Evolutionary conservation across 2,113 vertebrate species (phyloP).

Genomic region (Pycnonotus jocosus): DNA sequence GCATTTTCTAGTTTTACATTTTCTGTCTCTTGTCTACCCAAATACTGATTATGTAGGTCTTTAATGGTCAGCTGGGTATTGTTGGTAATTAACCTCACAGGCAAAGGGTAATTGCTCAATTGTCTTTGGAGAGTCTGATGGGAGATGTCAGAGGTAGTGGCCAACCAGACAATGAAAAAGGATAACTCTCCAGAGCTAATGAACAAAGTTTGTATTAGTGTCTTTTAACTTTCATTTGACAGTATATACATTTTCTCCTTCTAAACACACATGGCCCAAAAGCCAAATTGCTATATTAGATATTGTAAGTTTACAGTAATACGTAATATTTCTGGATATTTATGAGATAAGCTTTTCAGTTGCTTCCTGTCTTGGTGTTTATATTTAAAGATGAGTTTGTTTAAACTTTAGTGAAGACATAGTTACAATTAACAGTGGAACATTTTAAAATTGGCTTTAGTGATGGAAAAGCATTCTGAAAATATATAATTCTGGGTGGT

Average conservation of each 20-base stretch:
- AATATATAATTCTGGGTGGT: background rate
- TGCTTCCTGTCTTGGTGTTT: background rate
- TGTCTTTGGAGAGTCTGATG: background rate
- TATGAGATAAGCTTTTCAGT: background rate
- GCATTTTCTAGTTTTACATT: background rate
- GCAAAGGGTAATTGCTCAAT: conserved; percentile 44
- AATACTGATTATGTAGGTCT: background rate
- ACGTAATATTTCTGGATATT: background rate
- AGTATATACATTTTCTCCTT: background rate
- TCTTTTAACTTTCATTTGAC: background rate
- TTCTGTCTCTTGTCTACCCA: background rate
- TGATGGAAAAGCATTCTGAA: background rate
- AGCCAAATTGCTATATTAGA: background rate
- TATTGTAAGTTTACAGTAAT: background rate
- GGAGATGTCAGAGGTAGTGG: background rate
- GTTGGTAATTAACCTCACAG: conserved; percentile 37
- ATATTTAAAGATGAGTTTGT: background rate
- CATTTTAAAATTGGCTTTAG: background rate
- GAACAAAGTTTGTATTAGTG: background rate
- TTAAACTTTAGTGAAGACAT: background rate
- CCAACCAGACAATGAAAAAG: background rate
- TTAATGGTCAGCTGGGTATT: background rate
- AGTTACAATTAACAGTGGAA: background rate
- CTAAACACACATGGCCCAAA: background rate
- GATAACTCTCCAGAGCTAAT: background rate